Conservation (phyloP, 1,140 invertebrate genomes). For the Copidosoma floridanum region DNA sequence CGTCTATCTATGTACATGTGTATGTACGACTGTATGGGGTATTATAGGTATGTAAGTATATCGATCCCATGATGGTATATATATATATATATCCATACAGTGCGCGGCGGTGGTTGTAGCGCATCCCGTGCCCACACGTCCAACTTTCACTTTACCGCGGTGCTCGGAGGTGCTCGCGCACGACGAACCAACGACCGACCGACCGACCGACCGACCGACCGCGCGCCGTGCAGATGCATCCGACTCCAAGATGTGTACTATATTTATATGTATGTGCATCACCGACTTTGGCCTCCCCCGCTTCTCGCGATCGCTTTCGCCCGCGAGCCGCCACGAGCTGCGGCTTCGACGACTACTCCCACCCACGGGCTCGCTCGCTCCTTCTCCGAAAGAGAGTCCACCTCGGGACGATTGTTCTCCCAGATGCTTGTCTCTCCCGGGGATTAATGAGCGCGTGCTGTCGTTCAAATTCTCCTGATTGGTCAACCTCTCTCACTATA, state of each 20-base stretch:
- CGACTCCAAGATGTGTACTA: constrained; percentile 1
- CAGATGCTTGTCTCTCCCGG: no score
- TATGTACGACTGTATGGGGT: no score
- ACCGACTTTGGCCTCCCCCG: neutral
- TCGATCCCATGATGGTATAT: no score
- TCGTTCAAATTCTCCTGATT: no score
- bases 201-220: constrained; percentile 1
- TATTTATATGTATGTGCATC: neutral
- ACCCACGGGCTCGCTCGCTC: neutral
- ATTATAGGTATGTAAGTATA: no score
- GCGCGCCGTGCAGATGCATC: constrained; percentile 10
- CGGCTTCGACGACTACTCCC: neutral
- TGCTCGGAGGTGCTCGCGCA: no score
- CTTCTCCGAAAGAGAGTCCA: neutral
- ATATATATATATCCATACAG: no score
- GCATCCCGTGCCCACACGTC: constrained; percentile 59
- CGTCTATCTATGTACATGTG: no score
- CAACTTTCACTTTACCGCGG: constrained; percentile 56
- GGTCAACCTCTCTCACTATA: no score
- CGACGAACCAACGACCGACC: neutral
- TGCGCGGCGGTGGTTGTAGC: constrained; percentile 45
- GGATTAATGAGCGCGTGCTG: no score
- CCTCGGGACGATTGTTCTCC: no score
- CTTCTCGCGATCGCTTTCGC: neutral
- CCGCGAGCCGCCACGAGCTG: neutral